Base-by-base conservation (phyloP, 2,113 vertebrate genomes). In the Callithrix jacchus region DNA sequence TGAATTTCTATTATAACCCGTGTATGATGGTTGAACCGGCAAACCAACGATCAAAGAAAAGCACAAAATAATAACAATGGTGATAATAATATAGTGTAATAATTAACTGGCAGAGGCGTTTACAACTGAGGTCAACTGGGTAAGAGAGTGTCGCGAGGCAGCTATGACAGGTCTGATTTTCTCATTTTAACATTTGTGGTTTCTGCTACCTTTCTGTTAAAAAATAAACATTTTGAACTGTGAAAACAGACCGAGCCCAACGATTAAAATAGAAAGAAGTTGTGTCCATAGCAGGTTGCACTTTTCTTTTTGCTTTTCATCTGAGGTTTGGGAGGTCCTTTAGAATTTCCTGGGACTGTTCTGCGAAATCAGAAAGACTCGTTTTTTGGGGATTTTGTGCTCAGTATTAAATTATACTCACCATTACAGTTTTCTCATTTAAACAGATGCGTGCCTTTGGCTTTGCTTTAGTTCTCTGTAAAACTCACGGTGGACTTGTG, bases 31-130 rank as follows among this genome's bases (percentile, higher is more conserved):
- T 58, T 84, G 87, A 95, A 76, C 82, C 90, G 82, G 96, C 83
- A 93, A 95, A 73, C 90, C 81, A 76, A 86, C 42, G 82, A 98
- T 96, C 92, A 95, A 80, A 97, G 97, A 90, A 92, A 95, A 74
- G 91, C 96, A 90, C 80, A 91, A 82, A 97, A 95, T 92, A 96
- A 79, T 87, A 95, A 73, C 83, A 73, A 85, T 21, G 35, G 66
- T 79, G 92, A 66, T 86, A 91, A 77, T 56, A 91, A 79, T 91
- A 56, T 77, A 35, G 30, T 47, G 73, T 91, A 74, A 93, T 94
- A 89, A 97, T 96, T 94, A 96, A 47, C 89, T 92, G 91, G 80
- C 80, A 87, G 76, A 81, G 70, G 52, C 95, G 58, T 91, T 96
- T 92, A 81, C 77, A 84, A 71, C 49, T 13, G 80, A 77, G 89